phyloP scores from a whole-genome alignment of 2,113 vertebrate species.

The Prietella phreatophila region DNA sequence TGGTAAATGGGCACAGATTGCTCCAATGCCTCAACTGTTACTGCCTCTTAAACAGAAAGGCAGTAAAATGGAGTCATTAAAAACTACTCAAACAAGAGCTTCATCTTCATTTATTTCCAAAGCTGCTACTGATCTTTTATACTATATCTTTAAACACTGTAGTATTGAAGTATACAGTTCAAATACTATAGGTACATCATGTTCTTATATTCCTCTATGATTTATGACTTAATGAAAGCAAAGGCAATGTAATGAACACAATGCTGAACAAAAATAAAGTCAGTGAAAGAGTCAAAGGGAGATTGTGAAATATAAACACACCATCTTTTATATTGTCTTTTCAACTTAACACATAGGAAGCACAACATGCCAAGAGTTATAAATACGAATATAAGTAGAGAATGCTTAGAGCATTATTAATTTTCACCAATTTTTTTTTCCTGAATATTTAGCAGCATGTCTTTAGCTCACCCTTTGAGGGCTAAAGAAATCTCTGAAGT shows the following conservation, averaged over 20 bases:
- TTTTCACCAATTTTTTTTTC: slow-evolving; percentile 49
- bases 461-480: slow-evolving; percentile 55
- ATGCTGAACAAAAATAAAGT: neutral
- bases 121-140: slow-evolving; percentile 1
- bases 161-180: neutral
- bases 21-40: slow-evolving; percentile 56
- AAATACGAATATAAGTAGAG: slow-evolving; percentile 65
- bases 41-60: slow-evolving; percentile 45
- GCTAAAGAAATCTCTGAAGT: slow-evolving; percentile 73
- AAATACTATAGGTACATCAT: slow-evolving; percentile 25
- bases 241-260: slow-evolving; percentile 41
- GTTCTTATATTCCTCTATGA: slow-evolving; percentile 38
- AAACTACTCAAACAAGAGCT: slow-evolving; percentile 46
- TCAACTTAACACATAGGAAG: slow-evolving; percentile 20
- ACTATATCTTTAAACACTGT: no score
- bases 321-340: neutral
- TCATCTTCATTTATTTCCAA: slow-evolving; percentile 51
- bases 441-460: slow-evolving; percentile 58
- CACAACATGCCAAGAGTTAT: slow-evolving; percentile 36
- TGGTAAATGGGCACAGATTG: slow-evolving; percentile 55
- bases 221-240: slow-evolving; percentile 51
- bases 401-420: slow-evolving; percentile 66
- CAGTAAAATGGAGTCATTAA: slow-evolving; percentile 53
- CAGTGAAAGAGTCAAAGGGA: neutral
- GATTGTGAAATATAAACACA: neutral